Percentiles rank a stretch among this genome's conserved stretches.
Evolutionary conservation across 2,888 invertebrate genomes (phyloP).

Genomic region (Tipula vernalis): DNA sequence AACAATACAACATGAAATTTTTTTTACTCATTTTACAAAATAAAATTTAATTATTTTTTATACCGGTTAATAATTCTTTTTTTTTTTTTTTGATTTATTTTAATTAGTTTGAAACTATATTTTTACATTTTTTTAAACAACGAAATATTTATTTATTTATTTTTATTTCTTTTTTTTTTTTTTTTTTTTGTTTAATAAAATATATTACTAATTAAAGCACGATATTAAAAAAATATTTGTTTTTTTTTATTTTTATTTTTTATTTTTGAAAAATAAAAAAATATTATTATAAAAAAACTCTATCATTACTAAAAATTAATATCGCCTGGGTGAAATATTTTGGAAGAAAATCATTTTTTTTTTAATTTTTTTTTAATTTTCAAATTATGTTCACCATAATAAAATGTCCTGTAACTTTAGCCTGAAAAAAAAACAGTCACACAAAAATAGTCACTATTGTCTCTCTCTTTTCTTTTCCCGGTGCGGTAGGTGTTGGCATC

Average conservation of each 20-base stretch:
- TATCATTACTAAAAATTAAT: background rate
- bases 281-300: background rate
- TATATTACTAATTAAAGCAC: background rate
- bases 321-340: constrained; percentile 5
- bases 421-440: constrained; percentile 4
- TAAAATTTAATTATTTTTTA: background rate
- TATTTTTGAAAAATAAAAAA: background rate
- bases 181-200: background rate
- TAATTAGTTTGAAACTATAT: background rate
- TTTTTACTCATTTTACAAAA: background rate
- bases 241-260: background rate
- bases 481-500: constrained; percentile 19
- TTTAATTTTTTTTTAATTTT: background rate
- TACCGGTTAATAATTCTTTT: background rate
- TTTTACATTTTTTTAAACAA: background rate
- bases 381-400: background rate
- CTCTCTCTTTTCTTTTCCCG: constrained; percentile 39
- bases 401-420: constrained; percentile 5
- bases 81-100: background rate
- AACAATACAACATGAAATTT: background rate
- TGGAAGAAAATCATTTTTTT: background rate
- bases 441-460: constrained; percentile 38
- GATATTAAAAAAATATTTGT: background rate
- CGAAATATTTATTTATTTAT: background rate
- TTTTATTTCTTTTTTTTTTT: background rate